Percentiles rank a stretch among this genome's conserved stretches.
Conservation (phyloP, 2,888 invertebrate species). For the Trichacis sp. region DNA sequence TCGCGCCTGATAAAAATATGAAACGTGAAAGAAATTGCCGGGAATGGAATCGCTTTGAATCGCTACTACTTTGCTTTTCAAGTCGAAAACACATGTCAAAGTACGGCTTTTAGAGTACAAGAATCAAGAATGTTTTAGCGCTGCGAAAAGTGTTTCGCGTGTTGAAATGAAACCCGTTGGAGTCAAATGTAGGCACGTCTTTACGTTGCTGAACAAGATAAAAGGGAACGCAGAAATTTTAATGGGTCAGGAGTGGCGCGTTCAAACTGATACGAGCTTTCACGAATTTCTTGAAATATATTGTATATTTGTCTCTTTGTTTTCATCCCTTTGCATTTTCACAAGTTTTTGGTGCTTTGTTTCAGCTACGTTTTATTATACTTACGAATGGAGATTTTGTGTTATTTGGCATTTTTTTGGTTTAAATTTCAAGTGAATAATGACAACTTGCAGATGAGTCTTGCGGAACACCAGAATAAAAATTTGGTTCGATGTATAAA, state of each 20-base stretch:
- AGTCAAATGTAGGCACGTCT: slow-evolving; percentile 34
- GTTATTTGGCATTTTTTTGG: too few species aligned
- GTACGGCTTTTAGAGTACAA: not conserved
- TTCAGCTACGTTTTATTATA: too few species aligned
- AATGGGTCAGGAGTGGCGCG: slow-evolving; percentile 49
- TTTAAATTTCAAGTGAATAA: too few species aligned
- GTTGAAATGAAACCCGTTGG: slow-evolving; percentile 29
- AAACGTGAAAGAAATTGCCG: too few species aligned
- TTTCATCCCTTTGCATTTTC: slow-evolving; percentile 18
- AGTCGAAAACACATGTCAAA: not conserved
- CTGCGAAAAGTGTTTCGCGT: slow-evolving; percentile 25
- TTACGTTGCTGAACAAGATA: slow-evolving; percentile 29
- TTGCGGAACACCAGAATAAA: too few species aligned
- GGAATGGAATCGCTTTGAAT: not conserved
- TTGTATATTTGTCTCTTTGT: slow-evolving; percentile 22
- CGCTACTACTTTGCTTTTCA: not conserved
- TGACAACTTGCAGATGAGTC: too few species aligned
- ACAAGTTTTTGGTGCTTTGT: too few species aligned
- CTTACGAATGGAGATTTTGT: too few species aligned
- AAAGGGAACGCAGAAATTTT: slow-evolving; percentile 44
- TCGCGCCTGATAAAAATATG: too few species aligned
- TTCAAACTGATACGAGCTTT: slow-evolving; percentile 47
- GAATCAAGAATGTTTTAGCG: slow-evolving; percentile 3
- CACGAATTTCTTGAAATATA: slow-evolving; percentile 38
- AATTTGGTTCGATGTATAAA: too few species aligned